phyloP scores from a whole-genome alignment of 2,888 invertebrate species.

The Dolomedes plantarius region DNA sequence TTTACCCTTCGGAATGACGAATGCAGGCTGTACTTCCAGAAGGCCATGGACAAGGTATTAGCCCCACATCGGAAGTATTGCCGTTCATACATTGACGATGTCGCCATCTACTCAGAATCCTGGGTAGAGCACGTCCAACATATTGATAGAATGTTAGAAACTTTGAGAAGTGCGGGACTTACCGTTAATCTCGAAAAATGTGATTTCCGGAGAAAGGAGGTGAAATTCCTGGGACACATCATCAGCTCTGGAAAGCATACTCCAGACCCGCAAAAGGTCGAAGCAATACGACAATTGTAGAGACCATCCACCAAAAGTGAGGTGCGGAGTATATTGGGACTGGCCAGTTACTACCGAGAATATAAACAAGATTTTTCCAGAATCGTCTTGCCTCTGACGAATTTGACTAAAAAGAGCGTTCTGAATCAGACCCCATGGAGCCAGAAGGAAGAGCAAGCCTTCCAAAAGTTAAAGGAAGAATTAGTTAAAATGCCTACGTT shows the following conservation, averaged over 20 bases:
- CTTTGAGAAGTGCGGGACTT: neutral
- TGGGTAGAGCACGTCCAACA: neutral
- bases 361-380: neutral
- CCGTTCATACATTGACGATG: neutral
- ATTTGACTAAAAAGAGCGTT: too few relatives aligned
- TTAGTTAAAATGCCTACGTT: too few relatives aligned
- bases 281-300: neutral
- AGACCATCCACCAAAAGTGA: neutral
- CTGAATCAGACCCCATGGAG: too few relatives aligned
- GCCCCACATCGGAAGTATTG: neutral
- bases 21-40: neutral
- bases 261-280: conserved; percentile 13
- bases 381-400: too few relatives aligned
- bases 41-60: neutral
- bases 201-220: too few relatives aligned
- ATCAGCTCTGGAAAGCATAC: too few relatives aligned
- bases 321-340: neutral
- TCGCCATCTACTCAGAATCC: neutral
- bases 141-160: neutral
- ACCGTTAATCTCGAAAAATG: neutral
- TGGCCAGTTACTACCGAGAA: neutral
- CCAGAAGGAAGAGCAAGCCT: too few relatives aligned
- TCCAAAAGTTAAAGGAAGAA: too few relatives aligned
- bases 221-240: conserved; percentile 14
- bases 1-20: neutral